Percentiles rank a stretch among this genome's conserved stretches.
Evolutionary conservation across 2,113 vertebrate species (phyloP).

Genomic region (Crotalus horridus): DNA sequence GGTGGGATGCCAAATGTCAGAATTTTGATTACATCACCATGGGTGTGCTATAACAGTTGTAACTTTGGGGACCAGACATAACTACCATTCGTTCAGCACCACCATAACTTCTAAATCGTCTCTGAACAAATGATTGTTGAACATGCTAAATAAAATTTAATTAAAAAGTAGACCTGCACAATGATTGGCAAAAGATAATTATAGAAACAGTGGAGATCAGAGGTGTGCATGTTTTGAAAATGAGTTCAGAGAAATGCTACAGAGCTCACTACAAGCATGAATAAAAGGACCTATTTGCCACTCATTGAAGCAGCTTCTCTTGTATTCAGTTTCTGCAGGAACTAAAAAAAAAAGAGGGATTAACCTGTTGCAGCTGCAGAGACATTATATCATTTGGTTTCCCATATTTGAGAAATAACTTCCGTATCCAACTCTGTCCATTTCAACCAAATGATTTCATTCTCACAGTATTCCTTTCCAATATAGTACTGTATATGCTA

Average conservation of each 20-base stretch:
- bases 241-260: background rate
- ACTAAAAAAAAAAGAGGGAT: background rate
- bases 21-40: background rate
- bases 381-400: background rate
- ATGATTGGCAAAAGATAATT: too few relatives aligned
- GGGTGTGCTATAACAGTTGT: background rate
- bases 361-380: background rate
- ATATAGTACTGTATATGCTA: background rate
- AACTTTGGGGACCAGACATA: background rate
- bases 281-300: background rate
- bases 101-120: background rate
- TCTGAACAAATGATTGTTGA: background rate
- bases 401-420: background rate
- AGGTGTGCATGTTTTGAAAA: background rate
- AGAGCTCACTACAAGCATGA: background rate
- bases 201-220: background rate
- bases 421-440: background rate
- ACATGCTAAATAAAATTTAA: background rate
- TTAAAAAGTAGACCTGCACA: background rate
- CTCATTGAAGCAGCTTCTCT: background rate
- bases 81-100: background rate
- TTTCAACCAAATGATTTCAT: background rate
- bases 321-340: background rate
- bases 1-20: background rate
- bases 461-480: background rate